Evolutionary conservation across 2,888 invertebrate species (phyloP).

Genomic region (Acronicta leporina): DNA sequence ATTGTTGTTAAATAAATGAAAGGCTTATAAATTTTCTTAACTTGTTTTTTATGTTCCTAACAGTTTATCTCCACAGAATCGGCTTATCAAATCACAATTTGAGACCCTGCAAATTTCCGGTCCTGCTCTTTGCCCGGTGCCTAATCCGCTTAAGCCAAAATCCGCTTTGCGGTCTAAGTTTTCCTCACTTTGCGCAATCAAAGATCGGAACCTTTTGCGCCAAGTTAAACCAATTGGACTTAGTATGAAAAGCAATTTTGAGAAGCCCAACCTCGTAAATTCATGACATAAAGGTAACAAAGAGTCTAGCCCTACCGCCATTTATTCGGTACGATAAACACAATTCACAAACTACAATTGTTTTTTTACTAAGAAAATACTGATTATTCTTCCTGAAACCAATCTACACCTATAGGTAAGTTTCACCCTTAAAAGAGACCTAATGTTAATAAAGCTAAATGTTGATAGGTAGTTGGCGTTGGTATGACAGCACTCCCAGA

Average conservation of each 20-base stretch:
- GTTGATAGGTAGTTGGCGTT: no score
- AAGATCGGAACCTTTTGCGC: slow-evolving; percentile 5
- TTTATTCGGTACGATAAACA: slow-evolving; percentile 27
- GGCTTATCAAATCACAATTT: not conserved
- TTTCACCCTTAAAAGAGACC: not conserved
- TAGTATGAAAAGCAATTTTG: slow-evolving; percentile 24
- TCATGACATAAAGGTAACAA: slow-evolving; percentile 15
- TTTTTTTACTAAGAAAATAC: slow-evolving; percentile 2
- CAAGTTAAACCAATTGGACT: slow-evolving; percentile 14
- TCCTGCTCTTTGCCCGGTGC: not conserved
- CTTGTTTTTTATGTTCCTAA: no score
- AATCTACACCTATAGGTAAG: slow-evolving; percentile 1
- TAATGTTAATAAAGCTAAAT: no score
- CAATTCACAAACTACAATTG: not conserved
- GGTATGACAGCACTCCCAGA: not conserved
- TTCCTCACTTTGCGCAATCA: slow-evolving; percentile 11
- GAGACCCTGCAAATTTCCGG: slow-evolving; percentile 7
- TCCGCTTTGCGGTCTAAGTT: slow-evolving; percentile 19
- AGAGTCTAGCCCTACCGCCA: slow-evolving; percentile 10
- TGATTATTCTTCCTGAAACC: slow-evolving; percentile 4
- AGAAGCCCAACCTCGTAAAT: slow-evolving; percentile 11
- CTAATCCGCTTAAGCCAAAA: slow-evolving; percentile 12
- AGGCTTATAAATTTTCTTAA: no score
- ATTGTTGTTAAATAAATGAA: no score
- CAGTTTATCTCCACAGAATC: not conserved